Conservation (phyloP, 2,888 invertebrate species). For the Poecilobothrus nobilitatus region DNA sequence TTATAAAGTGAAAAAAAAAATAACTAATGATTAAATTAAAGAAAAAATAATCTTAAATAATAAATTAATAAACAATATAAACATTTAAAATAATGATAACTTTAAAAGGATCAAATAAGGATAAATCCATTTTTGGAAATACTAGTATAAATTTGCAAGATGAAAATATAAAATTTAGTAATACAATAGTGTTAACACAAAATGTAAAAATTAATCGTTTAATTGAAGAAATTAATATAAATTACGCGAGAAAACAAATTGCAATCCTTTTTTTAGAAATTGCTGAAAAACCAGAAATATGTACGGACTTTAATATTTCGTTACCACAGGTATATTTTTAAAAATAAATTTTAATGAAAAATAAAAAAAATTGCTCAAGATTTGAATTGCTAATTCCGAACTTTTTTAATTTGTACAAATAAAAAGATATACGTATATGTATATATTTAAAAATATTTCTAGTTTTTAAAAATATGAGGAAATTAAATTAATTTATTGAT, state of each 20-base stretch:
- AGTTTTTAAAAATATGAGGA: no score
- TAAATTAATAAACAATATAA: no score
- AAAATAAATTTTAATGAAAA: not conserved
- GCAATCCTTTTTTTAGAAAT: constrained; percentile 34
- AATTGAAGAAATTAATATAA: constrained; percentile 7
- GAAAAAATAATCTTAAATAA: no score
- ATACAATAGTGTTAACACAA: not conserved
- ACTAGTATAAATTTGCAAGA: not conserved
- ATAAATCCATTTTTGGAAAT: not conserved
- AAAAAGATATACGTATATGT: no score
- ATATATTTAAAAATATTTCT: no score
- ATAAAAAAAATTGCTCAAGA: not conserved
- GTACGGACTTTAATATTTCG: constrained; percentile 33
- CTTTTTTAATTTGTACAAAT: not conserved
- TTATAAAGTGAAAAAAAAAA: not conserved
- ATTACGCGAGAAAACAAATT: constrained; percentile 22
- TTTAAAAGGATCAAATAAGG: not conserved
- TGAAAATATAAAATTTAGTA: not conserved
- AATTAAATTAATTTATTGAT: no score
- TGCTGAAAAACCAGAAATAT: constrained; percentile 34
- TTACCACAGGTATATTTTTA: constrained; percentile 32
- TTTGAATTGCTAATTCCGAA: no score
- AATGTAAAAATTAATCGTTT: constrained; percentile 1
- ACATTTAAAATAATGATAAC: not conserved
- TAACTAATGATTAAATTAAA: not conserved